A percentile compares a stretch with the other conserved stretches of the same genome.
phyloP scores from a whole-genome alignment of 1,140 invertebrate species.

The Bombus superbus region DNA sequence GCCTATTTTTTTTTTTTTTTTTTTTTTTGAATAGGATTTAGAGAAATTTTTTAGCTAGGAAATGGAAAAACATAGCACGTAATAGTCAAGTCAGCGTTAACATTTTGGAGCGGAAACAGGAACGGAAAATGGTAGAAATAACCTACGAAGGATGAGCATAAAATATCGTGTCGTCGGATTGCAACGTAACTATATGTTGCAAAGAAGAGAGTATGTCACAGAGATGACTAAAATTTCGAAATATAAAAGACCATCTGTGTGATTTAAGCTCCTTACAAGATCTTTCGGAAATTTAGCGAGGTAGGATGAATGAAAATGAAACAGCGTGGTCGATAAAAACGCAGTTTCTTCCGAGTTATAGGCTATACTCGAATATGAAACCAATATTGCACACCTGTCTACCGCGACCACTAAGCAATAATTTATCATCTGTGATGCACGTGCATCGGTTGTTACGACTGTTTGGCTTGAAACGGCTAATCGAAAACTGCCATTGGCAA shows the following conservation, averaged over 20 bases:
- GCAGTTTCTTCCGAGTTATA: not conserved
- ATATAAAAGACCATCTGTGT: too few species aligned
- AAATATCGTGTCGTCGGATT: too few species aligned
- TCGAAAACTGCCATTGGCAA: constrained; percentile 21
- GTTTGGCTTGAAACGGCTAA: constrained; percentile 18
- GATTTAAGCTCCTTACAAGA: not conserved
- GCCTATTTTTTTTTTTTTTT: not conserved
- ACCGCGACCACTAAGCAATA: not conserved
- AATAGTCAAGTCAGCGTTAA: too few species aligned
- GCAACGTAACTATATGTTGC: too few species aligned
- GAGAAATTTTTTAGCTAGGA: not conserved
- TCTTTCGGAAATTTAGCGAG: too few species aligned
- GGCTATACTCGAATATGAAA: not conserved
- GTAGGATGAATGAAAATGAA: not conserved
- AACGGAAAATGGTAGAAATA: too few species aligned
- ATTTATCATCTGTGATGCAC: constrained; percentile 24
- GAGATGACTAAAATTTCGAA: too few species aligned
- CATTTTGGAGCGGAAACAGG: too few species aligned
- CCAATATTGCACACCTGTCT: constrained; percentile 17
- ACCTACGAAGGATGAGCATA: too few species aligned
- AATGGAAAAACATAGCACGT: not conserved
- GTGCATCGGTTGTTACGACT: constrained; percentile 6
- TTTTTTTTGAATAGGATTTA: not conserved
- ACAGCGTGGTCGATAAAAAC: not conserved
- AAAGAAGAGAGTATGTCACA: too few species aligned